These are phyloP conservation scores for Diorhabda elongata DNA, from an alignment of 1,140 invertebrate species.

Conservation along the genomic window DNA sequence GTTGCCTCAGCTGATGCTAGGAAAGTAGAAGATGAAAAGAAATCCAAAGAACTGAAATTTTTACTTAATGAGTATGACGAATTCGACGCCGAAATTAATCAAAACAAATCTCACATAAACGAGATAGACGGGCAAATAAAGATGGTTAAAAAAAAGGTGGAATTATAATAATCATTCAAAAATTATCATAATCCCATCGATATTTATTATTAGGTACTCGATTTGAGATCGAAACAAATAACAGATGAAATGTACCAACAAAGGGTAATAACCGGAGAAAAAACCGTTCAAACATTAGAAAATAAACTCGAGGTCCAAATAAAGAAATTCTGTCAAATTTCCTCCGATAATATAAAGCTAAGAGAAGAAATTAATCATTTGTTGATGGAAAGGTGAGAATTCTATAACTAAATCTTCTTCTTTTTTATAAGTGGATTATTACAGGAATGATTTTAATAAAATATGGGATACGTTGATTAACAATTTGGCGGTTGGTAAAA, in stretches of 20 bases:
- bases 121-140: slow-evolving; percentile 49
- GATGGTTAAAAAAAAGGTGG: slow-evolving; percentile 36
- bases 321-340: slow-evolving; percentile 68
- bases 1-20: slow-evolving; percentile 27
- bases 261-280: slow-evolving; percentile 53
- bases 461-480: slow-evolving; percentile 65
- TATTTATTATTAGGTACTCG: slow-evolving; percentile 22
- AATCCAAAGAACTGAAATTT: slow-evolving; percentile 30
- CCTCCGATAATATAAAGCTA: slow-evolving; percentile 68
- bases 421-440: background rate
- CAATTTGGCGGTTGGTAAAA: slow-evolving; percentile 69
- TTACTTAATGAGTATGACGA: slow-evolving; percentile 38
- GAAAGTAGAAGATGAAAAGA: slow-evolving; percentile 45
- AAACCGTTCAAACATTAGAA: slow-evolving; percentile 59
- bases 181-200: too few relatives aligned
- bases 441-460: slow-evolving; percentile 46
- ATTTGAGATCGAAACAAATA: slow-evolving; percentile 44
- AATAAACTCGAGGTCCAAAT: slow-evolving; percentile 68
- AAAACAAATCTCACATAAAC: slow-evolving; percentile 44
- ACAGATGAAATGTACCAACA: slow-evolving; percentile 53
- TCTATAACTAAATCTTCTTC: background rate
- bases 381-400: slow-evolving; percentile 56
- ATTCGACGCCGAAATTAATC: slow-evolving; percentile 39
- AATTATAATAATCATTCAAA: background rate
- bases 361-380: slow-evolving; percentile 74